Base-by-base conservation (phyloP, 92 coral and sea anemone genomes). In the Siderastrea radians region DNA sequence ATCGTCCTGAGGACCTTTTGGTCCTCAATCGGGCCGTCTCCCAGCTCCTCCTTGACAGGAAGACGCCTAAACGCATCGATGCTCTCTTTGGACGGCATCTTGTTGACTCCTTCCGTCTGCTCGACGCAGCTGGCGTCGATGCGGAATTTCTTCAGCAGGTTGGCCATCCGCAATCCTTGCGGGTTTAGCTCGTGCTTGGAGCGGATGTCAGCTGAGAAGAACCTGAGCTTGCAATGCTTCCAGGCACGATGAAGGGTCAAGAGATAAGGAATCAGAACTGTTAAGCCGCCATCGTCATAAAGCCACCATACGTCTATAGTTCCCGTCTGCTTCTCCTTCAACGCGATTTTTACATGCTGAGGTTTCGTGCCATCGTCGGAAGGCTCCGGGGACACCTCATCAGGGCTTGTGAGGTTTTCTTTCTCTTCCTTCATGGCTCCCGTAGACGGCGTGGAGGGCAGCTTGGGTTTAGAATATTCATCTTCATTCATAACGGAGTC, bases 281-380 rank as follows among this genome's bases (percentile, higher is more conserved):
- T n/a, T n/a, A n/a, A n/a, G n/a, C n/a, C n/a, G n/a, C n/a, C n/a
- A n/a, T n/a, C n/a, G n/a, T n/a, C n/a, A n/a, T n/a, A n/a, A n/a
- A n/a, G n/a, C n/a, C 99, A 97, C 98, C 99, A 97, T 19, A 97
- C 99, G 71, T 94, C 96, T 8, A 97, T 89, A 8, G 96, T 92
- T 7, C 99, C 99, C 0, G 80, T 90, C 78, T 94, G 98, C 81
- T 95, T 97, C 79, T 83, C 87, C 26, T 62, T 83, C 71, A 83
- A 64, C 38, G 87, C 84, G 59, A 79, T 79, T 5, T 49, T 64
- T 13, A 44, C 19, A 13, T 48, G 49, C 60, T 79, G 46, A 16
- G 85, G 48, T 70, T 13, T 46, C 66, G 55, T 16, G 3, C 15
- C 70, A 19, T 60, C 79, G 13, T 83, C 79, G 14, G 79, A 11